Base-by-base conservation (phyloP, 2,797 vertebrate species). In the Tokudaia muenninki region DNA sequence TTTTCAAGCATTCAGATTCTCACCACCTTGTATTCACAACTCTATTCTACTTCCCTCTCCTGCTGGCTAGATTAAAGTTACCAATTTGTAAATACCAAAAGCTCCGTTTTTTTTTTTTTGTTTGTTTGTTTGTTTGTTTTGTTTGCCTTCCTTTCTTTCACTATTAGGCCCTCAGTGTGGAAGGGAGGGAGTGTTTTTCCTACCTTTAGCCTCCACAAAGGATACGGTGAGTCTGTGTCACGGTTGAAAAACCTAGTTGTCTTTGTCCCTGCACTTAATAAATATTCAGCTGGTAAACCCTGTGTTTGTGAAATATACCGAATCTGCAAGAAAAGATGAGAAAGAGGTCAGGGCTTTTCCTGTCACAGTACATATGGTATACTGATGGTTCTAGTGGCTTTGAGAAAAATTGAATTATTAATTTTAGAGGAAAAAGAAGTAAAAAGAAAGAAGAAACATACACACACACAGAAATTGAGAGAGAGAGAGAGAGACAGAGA, bases 291-390 rank as follows among this genome's bases (percentile, higher is more conserved):
- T 79, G 99, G 99, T 97, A 99, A 99, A 95, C 99, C 99, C 98
- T 99, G 99, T 0, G 99, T 99, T 98, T 99, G 99, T 87, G 99
- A 99, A 98, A 99, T 99, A 99, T 99, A 99, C 97, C 99, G 99
- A 98, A 99, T 99, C 99, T 99, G 98, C 80, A 98, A 98, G 97
- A 98, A 98, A 90, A 98, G 97, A 86, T 14, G 91, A 74, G 82
- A 97, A 92, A 19, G 89, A 97, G 95, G 97, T 98, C 98, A 98
- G 94, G 89, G 86, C 67, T 93, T 13, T 24, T 90, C 91, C 95
- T 88, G 87, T 84, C 81, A 95, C 77, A 0, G 75, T 52, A 93
- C 96, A 61, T 88, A 88, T 10, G 87, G 87, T 75, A 57, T 24
- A 92, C 52, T 83, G 91, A 63, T 2, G 83, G 67, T 72, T 86